Percentiles rank a stretch among this genome's conserved stretches.
Evolutionary conservation across 2,113 vertebrate species (phyloP).

Genomic region (Lynx canadensis): DNA sequence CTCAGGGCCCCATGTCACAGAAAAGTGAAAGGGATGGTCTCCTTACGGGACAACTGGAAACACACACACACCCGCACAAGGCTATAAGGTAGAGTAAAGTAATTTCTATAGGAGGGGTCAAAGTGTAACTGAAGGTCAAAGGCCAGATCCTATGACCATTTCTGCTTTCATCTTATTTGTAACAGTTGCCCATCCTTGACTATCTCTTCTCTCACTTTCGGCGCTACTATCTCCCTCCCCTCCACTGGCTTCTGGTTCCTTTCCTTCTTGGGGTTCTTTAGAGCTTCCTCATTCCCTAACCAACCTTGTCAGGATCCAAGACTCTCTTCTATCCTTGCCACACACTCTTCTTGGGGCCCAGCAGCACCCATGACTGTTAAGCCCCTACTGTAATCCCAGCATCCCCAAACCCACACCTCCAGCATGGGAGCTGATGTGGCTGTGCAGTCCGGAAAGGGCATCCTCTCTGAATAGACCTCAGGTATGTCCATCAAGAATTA

Average conservation of each 20-base stretch:
- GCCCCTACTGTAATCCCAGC: background rate
- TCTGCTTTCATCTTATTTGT: background rate
- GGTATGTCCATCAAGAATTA: background rate
- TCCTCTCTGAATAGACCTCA: background rate
- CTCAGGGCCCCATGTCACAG: rapidly evolving
- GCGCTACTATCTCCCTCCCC: background rate
- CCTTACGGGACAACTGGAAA: background rate
- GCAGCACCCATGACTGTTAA: background rate
- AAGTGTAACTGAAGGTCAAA: background rate
- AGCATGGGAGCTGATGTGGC: background rate
- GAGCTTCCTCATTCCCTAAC: background rate
- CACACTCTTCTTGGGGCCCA: background rate
- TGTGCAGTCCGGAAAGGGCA: too few species aligned
- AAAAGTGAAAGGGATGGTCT: background rate
- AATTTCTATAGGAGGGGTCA: background rate
- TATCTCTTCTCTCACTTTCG: background rate
- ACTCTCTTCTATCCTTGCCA: background rate
- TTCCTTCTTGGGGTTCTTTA: background rate
- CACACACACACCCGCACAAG: background rate
- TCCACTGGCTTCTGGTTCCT: background rate
- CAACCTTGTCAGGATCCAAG: background rate
- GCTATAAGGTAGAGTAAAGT: background rate
- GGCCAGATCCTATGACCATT: background rate
- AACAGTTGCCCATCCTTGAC: background rate
- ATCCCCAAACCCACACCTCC: background rate